Evolutionary conservation across 2,888 invertebrate species (phyloP), one percentile per base, ranked within the genome.

Genomic region (Tiliacea citrago): DNA sequence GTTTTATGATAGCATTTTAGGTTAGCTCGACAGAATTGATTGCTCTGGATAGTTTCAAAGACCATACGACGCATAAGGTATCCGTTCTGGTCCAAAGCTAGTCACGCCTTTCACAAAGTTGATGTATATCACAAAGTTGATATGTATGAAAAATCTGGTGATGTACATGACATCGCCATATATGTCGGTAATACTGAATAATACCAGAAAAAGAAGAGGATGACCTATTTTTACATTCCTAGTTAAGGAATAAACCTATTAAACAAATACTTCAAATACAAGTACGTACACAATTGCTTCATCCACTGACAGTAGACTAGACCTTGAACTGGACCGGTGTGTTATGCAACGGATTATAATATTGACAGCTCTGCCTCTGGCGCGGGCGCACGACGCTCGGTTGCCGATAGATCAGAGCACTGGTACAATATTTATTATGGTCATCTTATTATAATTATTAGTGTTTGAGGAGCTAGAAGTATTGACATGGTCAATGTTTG

Each of bases 281-380:
- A 74, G 39, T 63, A 60, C n/a, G 9, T 9, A 24, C 29, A 81
- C 68, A 82, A 79, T 83, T 79, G 75, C 81, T 80, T 73, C 76
- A 82, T 68, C 81, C 73, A 73, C 68, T 74, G 69, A 16, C 82
- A 76, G 57, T 78, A 77, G 75, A 69, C 83, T 57, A 76, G 86
- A 86, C 86, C 86, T 86, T 86, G 82, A 80, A 82, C 60, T n/a
- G 45, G 63, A 84, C 86, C 74, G 78, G 85, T 72, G 73, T 69
- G 75, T 86, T 85, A 86, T 78, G 87, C 87, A 87, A 86, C 75
- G 73, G 79, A 82, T 83, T 82, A 79, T 78, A 77, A 82, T 83
- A 83, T 77, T 80, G 83, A 82, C 82, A 82, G 82, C 68, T 47
- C 47, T 57, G 81, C 81, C 83, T 10, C 62, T 67, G 83, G 72